These are phyloP conservation scores for Hormiphora californensis DNA, from an alignment of 37 sponge, comb jelly and placozoan species.

Conservation along the genomic window DNA sequence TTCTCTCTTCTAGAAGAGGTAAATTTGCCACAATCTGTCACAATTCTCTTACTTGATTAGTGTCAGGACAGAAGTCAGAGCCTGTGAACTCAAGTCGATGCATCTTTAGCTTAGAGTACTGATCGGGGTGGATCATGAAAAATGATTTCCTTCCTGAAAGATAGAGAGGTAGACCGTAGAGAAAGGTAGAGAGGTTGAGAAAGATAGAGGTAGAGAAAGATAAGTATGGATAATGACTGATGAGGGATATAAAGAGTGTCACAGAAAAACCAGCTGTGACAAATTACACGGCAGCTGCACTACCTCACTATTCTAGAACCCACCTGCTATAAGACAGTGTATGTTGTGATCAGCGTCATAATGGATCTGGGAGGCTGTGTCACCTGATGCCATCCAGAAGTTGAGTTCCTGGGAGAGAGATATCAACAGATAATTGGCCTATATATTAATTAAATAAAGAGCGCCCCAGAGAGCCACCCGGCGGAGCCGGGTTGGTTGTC, in stretches of 20 bases:
- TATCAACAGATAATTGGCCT: too few species aligned
- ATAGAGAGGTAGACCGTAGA: neutral
- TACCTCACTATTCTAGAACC: neutral
- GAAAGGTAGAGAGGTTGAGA: neutral
- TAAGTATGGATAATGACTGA: neutral
- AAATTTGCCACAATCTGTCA: too few species aligned
- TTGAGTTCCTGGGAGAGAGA: constrained; percentile 54
- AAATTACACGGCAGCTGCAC: neutral
- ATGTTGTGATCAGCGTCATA: constrained; percentile 61
- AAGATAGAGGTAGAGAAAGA: neutral
- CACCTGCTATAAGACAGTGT: constrained; percentile 58
- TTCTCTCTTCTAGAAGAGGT: too few species aligned
- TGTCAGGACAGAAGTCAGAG: constrained; percentile 9
- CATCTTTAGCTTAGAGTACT: constrained; percentile 28
- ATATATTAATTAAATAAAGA: too few species aligned
- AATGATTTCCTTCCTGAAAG: constrained; percentile 48
- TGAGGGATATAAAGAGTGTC: neutral
- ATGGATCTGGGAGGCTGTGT: constrained; percentile 56
- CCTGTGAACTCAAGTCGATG: neutral
- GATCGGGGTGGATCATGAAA: constrained; percentile 51
- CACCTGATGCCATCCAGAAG: constrained; percentile 58
- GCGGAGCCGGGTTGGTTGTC: too few species aligned
- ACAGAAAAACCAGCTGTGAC: neutral
- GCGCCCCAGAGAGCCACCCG: too few species aligned
- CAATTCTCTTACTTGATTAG: constrained; percentile 43